Conservation (phyloP, 2,888 invertebrate genomes). For the Euphydryas editha region DNA sequence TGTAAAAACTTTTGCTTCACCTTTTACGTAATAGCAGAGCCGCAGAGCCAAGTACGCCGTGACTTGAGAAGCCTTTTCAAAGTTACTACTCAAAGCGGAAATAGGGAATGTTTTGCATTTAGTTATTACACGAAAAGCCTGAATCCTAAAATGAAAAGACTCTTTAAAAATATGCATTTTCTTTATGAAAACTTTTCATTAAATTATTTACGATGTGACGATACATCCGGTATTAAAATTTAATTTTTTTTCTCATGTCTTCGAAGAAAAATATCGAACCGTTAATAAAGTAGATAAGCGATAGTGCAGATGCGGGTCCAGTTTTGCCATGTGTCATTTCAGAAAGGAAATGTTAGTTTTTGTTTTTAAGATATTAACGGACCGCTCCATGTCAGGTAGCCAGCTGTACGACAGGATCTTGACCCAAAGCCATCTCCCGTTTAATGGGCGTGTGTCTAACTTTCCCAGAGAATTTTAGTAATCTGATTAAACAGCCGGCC, state of each 20-base stretch:
- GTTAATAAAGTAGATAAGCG: constrained; percentile 52
- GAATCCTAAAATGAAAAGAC: constrained; percentile 21
- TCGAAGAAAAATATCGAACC: constrained; percentile 15
- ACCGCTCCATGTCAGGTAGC: constrained; percentile 70
- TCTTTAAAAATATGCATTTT: constrained; percentile 8
- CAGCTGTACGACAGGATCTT: constrained; percentile 56
- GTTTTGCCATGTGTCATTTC: constrained; percentile 62
- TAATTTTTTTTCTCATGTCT: constrained; percentile 8
- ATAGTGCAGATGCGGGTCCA: constrained; percentile 70
- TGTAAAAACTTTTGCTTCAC: constrained; percentile 80
- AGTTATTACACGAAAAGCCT: constrained; percentile 50
- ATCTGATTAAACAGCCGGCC: constrained; percentile 64
- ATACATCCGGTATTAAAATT: neutral
- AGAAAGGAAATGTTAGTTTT: constrained; percentile 71
- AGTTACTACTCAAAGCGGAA: constrained; percentile 76
- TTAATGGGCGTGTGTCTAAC: constrained; percentile 54
- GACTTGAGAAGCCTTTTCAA: constrained; percentile 76
- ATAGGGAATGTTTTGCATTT: constrained; percentile 78
- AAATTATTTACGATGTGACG: neutral
- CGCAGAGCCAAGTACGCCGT: constrained; percentile 52
- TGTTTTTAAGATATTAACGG: constrained; percentile 67
- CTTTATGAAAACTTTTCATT: constrained; percentile 7
- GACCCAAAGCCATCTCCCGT: constrained; percentile 52
- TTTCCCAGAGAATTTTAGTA: constrained; percentile 62
- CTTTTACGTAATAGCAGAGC: constrained; percentile 72